Evolutionary conservation across 2,888 invertebrate genomes (phyloP), one percentile per base, ranked within the genome.

Genomic region (Trichacis sp.): DNA sequence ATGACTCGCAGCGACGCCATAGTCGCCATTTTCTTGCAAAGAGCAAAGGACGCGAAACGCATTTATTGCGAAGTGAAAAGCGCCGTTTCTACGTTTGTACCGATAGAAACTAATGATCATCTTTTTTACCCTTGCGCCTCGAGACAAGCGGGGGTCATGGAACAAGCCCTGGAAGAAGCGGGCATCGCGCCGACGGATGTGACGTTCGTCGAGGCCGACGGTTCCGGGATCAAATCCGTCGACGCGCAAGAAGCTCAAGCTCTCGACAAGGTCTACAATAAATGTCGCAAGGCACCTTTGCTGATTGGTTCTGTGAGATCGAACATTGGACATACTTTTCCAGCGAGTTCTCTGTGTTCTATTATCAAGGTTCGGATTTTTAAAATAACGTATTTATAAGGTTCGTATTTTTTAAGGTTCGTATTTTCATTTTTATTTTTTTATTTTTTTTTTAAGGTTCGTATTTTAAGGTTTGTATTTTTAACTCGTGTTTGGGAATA

Each of bases 181-280:
- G 53, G 56, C 5, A 15, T 76, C 17, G 19, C 30, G 2, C 71
- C 73, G 5, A 53, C 51, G 36, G 61, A 69, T 6, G 43, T 76
- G 4, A 46, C 57, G 0, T 76, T 64, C 24, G 8, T 76, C 0
- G 76, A 76, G 11, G 73, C 73, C 14, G 78, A 90, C 78, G 90
- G 90, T 14, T 89, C 88, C 17, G 90, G 89, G 51, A 88, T 88
- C 3, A 88, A 80, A 19, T 85, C 87, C 18, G 87, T 88, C 9
- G 72, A 73, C 53, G 49, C 64, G 1, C 45, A 56, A 6, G 76
- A 75, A 36, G 38, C 69, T 0, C 42, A 64, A n/a, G 71, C 75
- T 2, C 71, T 75, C 2, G 73, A 71, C 8, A 15, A 19, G 0
- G 68, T 72, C 1, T 70, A 70, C 38, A 65, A 69, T 5, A 48